These are phyloP conservation scores for Phrixothrix hirtus DNA, from an alignment of 2,888 invertebrate species.

Conservation along the genomic window DNA sequence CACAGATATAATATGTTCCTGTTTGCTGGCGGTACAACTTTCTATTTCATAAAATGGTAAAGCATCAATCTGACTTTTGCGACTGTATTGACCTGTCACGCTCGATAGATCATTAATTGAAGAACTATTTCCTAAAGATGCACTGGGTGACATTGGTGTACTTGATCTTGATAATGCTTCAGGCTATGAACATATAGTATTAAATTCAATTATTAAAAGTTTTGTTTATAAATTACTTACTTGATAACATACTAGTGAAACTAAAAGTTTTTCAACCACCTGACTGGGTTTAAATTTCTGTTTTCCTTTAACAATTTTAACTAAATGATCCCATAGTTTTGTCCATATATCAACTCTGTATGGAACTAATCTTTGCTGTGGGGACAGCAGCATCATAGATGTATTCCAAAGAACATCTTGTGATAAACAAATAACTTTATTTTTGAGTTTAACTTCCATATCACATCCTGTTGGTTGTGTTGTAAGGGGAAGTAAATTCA, in stretches of 20 bases:
- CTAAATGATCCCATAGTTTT: conserved; percentile 74
- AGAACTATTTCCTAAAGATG: conserved; percentile 54
- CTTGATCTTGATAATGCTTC: conserved; percentile 84
- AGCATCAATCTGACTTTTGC: conserved; percentile 58
- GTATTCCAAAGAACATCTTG: conserved; percentile 81
- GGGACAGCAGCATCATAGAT: conserved; percentile 80
- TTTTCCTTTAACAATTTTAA: conserved; percentile 63
- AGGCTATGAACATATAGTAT: conserved; percentile 68
- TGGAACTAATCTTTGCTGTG: conserved; percentile 81
- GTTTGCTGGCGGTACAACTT: conserved; percentile 84
- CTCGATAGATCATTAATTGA: conserved; percentile 58
- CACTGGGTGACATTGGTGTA: conserved; percentile 80
- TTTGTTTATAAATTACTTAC: conserved; percentile 47
- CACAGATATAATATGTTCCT: conserved; percentile 86
- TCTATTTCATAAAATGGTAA: conserved; percentile 83
- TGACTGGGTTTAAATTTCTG: conserved; percentile 69
- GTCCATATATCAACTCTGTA: conserved; percentile 84
- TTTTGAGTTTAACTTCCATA: conserved; percentile 65
- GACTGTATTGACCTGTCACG: conserved; percentile 56
- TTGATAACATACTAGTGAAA: conserved; percentile 83
- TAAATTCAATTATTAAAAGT: conserved; percentile 7
- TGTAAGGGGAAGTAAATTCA: conserved; percentile 73
- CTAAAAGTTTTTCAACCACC: conserved; percentile 76
- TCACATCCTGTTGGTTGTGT: conserved; percentile 63
- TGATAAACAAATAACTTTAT: conserved; percentile 64